These are phyloP conservation scores for Sternarchorhynchus goeldii DNA, from an alignment of 2,797 vertebrate genomes.

Conservation along the genomic window DNA sequence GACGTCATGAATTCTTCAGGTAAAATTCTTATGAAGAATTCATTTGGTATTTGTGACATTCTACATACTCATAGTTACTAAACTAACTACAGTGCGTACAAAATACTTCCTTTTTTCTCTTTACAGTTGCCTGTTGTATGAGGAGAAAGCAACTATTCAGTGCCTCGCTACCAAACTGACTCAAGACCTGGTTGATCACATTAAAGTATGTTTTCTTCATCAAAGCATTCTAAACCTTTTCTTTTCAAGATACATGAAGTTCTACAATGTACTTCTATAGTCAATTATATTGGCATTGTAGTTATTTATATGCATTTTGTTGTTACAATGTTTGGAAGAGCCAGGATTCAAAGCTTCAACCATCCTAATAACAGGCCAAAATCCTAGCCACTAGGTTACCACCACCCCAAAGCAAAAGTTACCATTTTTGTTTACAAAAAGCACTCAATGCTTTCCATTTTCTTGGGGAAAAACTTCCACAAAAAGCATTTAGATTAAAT, in stretches of 20 bases:
- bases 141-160: constrained; percentile 70
- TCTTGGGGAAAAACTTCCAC: no score
- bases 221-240: neutral
- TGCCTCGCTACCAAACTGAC: constrained; percentile 73
- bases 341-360: no score
- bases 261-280: neutral
- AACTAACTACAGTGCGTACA: neutral
- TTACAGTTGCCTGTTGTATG: constrained; percentile 66
- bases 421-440: no score
- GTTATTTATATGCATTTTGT: no score
- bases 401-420: no score
- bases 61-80: neutral
- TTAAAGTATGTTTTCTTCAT: constrained; percentile 66
- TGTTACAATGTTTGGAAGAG: no score
- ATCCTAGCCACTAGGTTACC: no score
- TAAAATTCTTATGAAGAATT: constrained; percentile 46
- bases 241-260: neutral
- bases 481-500: no score
- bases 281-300: no score
- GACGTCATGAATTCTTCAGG: constrained; percentile 74
- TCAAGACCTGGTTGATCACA: constrained; percentile 73
- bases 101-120: neutral
- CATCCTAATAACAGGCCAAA: no score
- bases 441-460: no score
- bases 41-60: neutral